Conservation (phyloP, 2,797 vertebrate species). For the Darevskia nairensis region DNA sequence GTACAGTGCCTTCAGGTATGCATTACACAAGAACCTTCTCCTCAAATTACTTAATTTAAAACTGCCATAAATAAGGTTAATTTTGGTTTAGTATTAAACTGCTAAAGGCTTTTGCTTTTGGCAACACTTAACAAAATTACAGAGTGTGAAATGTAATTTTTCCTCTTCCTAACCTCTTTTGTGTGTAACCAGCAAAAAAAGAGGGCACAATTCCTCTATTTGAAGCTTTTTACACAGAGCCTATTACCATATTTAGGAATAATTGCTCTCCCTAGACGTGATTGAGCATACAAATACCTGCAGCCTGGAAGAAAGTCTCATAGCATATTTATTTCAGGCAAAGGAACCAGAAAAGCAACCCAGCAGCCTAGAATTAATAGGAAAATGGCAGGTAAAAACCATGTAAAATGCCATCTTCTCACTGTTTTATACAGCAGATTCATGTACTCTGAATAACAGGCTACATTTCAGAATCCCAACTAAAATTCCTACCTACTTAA, state of each 20-base stretch:
- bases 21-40: slow-evolving; percentile 18
- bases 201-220: slow-evolving; percentile 32
- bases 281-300: slow-evolving; percentile 33
- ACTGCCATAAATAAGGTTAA: slow-evolving; percentile 24
- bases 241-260: slow-evolving; percentile 47
- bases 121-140: slow-evolving; percentile 18
- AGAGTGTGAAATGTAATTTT: slow-evolving; percentile 43
- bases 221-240: slow-evolving; percentile 39
- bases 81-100: slow-evolving; percentile 7
- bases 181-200: slow-evolving; percentile 28
- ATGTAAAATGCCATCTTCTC: slow-evolving; percentile 2
- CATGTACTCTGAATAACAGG: slow-evolving; percentile 3
- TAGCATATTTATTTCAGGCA: slow-evolving; percentile 44
- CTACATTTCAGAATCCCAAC: neutral
- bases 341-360: slow-evolving; percentile 17
- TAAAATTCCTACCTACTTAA: neutral
- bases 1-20: neutral
- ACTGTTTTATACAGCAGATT: neutral
- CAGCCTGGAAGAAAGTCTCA: slow-evolving; percentile 28
- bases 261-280: slow-evolving; percentile 38
- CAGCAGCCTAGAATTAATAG: slow-evolving; percentile 22
- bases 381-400: slow-evolving; percentile 2
- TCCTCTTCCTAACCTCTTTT: slow-evolving; percentile 18
- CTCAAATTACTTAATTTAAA: slow-evolving; percentile 6
- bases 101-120: slow-evolving; percentile 33